Conservation (phyloP, 92 coral and sea anemone genomes). For the Umimayanthus chanpuru region DNA sequence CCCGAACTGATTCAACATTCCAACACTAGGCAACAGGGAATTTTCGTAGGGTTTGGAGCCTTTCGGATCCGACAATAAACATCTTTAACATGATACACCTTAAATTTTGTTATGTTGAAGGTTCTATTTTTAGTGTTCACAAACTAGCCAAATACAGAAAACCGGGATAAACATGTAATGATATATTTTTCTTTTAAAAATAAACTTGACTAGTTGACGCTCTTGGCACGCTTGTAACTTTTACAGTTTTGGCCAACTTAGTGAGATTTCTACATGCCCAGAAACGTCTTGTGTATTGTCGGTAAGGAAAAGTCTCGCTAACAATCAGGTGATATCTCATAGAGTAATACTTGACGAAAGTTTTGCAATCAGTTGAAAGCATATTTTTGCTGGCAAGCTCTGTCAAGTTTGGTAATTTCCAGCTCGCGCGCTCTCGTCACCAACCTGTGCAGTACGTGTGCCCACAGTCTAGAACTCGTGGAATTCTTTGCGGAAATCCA, state of each 20-base stretch:
- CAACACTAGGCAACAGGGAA: neutral
- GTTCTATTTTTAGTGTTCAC: neutral
- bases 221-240: neutral
- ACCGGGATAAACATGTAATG: no score
- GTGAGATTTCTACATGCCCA: neutral
- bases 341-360: neutral
- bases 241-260: neutral
- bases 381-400: neutral
- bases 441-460: constrained; percentile 95
- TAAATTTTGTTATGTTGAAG: neutral
- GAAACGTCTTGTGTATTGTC: neutral
- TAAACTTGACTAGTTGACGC: neutral
- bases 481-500: constrained; percentile 91
- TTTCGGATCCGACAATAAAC: neutral
- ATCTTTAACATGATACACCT: neutral
- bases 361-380: neutral
- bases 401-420: constrained; percentile 22
- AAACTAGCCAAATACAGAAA: neutral
- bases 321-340: neutral
- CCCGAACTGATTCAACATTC: neutral
- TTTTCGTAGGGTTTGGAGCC: neutral
- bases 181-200: neutral
- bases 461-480: constrained; percentile 85
- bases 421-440: constrained; percentile 2
- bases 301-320: neutral